phyloP scores from a whole-genome alignment of 2,797 vertebrate species.

The Macropodus opercularis region DNA sequence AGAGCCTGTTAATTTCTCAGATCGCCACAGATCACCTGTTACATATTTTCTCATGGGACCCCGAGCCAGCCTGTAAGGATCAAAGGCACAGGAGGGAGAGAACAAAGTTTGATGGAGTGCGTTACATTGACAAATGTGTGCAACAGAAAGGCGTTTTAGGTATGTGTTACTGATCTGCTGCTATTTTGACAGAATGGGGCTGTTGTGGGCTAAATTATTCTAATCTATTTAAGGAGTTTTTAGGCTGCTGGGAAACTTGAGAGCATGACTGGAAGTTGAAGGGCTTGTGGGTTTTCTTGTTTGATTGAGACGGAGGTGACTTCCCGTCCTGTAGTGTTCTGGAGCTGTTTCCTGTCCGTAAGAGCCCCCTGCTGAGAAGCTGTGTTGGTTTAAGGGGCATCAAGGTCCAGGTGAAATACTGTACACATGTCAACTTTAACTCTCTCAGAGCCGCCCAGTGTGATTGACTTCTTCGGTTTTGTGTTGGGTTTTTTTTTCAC shows the following conservation, averaged over 20 bases:
- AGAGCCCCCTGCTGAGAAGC: conserved; percentile 62
- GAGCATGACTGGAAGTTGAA: conserved; percentile 58
- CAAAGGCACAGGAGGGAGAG: conserved; percentile 63
- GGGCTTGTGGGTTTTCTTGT: conserved; percentile 47
- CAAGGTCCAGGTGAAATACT: conserved; percentile 64
- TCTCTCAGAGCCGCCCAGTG: conserved; percentile 15
- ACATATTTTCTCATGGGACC: conserved; percentile 67
- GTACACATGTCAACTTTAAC: conserved; percentile 66
- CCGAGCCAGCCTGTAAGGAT: conserved; percentile 54
- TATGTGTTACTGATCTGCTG: conserved; percentile 75
- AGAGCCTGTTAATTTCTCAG: conserved; percentile 49
- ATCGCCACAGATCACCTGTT: conserved; percentile 71
- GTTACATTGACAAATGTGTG: conserved; percentile 75
- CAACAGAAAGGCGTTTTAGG: conserved; percentile 75
- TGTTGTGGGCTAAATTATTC: conserved; percentile 77
- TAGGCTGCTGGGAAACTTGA: conserved; percentile 64
- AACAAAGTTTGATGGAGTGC: conserved; percentile 69
- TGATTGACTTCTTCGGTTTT: no score
- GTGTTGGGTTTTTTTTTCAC: no score
- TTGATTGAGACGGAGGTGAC: conserved; percentile 71
- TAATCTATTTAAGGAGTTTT: conserved; percentile 77
- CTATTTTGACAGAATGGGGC: conserved; percentile 78
- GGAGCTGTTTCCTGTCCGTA: conserved; percentile 70
- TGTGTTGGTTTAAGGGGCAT: conserved; percentile 64
- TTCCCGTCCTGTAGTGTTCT: conserved; percentile 71